Conservation (phyloP, 2,113 vertebrate genomes). For the Cochlearius cochlearius region DNA sequence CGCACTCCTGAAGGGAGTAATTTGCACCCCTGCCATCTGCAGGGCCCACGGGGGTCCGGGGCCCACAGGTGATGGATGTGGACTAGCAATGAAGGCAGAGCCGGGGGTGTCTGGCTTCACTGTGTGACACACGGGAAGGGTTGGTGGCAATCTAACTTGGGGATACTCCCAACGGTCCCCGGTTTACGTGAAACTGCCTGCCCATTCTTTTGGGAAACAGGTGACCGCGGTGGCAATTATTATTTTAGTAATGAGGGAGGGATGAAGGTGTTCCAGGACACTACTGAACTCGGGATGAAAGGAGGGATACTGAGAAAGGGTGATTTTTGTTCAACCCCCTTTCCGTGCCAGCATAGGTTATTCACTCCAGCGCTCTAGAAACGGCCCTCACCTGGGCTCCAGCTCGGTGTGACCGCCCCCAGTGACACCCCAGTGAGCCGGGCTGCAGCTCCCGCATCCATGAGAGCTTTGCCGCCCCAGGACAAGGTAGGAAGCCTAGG, state of each 20-base stretch:
- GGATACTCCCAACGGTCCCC: neutral
- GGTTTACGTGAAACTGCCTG: neutral
- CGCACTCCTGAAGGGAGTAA: accelerated
- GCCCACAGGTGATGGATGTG: neutral
- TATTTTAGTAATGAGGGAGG: neutral
- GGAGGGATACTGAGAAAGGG: neutral
- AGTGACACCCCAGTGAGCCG: neutral
- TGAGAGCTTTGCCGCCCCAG: neutral
- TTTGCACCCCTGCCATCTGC: neutral
- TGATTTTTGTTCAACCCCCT: neutral
- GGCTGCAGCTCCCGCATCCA: neutral
- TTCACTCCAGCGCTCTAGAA: neutral
- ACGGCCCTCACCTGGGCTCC: neutral
- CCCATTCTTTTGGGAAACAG: neutral
- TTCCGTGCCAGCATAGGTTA: neutral
- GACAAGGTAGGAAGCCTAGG: neutral
- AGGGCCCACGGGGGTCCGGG: neutral
- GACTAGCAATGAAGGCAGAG: neutral
- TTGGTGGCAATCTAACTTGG: neutral
- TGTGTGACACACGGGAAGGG: neutral
- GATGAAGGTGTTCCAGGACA: neutral
- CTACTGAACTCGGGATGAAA: neutral
- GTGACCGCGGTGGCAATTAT: neutral
- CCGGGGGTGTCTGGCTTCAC: neutral
- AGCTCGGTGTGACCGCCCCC: neutral